Evolutionary conservation across 2,113 vertebrate species (phyloP).

Genomic region (Athene noctua): DNA sequence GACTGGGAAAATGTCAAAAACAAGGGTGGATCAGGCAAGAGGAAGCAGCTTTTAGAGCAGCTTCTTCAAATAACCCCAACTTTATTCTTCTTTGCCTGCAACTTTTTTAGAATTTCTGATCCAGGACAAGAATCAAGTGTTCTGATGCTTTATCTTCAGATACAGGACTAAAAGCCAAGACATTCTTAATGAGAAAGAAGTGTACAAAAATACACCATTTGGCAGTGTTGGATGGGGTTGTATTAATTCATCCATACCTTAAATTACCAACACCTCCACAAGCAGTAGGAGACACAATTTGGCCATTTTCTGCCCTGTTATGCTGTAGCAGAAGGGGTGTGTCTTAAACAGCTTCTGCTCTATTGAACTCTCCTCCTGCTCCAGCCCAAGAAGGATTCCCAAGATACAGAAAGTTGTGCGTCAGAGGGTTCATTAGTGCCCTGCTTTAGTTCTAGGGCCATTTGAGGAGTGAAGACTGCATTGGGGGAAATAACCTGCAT

Average conservation of each 20-base stretch:
- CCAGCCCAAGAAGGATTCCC: background rate
- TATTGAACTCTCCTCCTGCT: background rate
- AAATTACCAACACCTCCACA: background rate
- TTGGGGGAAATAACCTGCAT: background rate
- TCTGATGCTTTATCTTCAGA: background rate
- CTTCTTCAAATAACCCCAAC: background rate
- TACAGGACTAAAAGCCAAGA: background rate
- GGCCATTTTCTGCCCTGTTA: background rate
- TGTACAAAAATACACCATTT: background rate
- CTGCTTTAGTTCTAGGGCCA: background rate
- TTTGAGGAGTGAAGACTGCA: background rate
- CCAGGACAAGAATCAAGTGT: background rate
- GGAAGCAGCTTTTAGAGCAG: background rate
- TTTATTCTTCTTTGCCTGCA: background rate
- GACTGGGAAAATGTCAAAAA: slow-evolving; percentile 28
- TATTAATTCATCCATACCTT: background rate
- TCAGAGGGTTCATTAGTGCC: background rate
- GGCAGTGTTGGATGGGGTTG: background rate
- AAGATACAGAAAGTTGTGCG: background rate
- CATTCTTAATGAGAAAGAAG: background rate
- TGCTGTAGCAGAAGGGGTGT: background rate
- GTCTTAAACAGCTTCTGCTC: background rate
- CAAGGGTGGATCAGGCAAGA: slow-evolving; percentile 50
- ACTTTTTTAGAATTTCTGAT: background rate
- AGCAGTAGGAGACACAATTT: background rate